Percentiles rank a stretch among this genome's conserved stretches.
Evolutionary conservation across 2,797 vertebrate genomes (phyloP).

Genomic region (Sebastolobus altivelis): DNA sequence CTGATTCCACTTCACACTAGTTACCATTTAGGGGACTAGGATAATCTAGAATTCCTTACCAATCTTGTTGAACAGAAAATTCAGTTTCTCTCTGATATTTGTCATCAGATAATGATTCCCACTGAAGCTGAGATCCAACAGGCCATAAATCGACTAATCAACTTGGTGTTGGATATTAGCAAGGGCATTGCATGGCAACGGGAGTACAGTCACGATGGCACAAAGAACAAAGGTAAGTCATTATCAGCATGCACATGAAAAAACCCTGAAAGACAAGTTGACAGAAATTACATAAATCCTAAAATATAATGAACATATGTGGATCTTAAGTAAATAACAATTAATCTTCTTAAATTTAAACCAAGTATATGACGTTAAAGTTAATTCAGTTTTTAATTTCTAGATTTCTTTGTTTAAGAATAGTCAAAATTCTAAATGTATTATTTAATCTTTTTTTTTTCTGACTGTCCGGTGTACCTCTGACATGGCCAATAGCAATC

Average conservation of each 20-base stretch:
- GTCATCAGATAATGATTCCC: slow-evolving; percentile 84
- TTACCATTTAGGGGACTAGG: neutral
- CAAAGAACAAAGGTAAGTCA: slow-evolving; percentile 36
- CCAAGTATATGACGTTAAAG: neutral
- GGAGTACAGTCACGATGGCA: slow-evolving; percentile 48
- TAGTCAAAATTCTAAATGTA: neutral
- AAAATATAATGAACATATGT: neutral
- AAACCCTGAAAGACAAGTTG: neutral
- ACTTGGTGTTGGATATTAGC: slow-evolving; percentile 86
- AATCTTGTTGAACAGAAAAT: slow-evolving; percentile 1
- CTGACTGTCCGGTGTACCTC: neutral
- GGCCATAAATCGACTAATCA: slow-evolving; percentile 81
- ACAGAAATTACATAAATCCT: neutral
- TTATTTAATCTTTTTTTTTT: neutral
- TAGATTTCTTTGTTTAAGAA: neutral
- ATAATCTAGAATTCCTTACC: neutral
- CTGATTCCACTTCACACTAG: neutral
- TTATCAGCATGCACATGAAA: neutral
- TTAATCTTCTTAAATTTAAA: neutral
- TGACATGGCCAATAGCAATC: neutral
- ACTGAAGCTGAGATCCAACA: slow-evolving; percentile 87
- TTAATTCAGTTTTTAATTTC: neutral
- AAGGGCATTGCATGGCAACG: slow-evolving; percentile 85
- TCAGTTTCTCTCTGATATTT: neutral
- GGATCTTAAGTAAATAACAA: neutral